These are phyloP conservation scores for Martes martes DNA, from an alignment of 2,113 vertebrate species.

Conservation along the genomic window DNA sequence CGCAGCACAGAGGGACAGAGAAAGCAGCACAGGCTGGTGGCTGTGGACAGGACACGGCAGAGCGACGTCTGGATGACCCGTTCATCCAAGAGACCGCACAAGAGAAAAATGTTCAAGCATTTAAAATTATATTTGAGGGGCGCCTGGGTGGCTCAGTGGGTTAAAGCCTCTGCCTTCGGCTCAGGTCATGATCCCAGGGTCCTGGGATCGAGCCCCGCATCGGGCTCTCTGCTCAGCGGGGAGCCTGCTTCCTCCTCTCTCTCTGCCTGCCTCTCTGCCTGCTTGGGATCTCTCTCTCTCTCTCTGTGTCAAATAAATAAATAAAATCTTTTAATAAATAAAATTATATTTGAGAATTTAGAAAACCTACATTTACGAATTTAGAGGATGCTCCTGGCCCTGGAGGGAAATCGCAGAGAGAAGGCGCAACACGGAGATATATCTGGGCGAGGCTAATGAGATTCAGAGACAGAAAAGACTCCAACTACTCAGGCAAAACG, in stretches of 20 bases:
- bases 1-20: not conserved
- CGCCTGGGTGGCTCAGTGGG: too few relatives aligned
- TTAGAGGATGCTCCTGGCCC: not conserved
- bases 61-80: not conserved
- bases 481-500: not conserved
- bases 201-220: too few relatives aligned
- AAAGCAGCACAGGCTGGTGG: not conserved
- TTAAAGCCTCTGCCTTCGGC: too few relatives aligned
- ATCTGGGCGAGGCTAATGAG: not conserved
- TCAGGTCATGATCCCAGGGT: too few relatives aligned
- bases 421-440: not conserved
- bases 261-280: too few relatives aligned
- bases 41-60: not conserved
- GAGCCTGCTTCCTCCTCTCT: too few relatives aligned
- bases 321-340: not conserved
- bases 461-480: not conserved
- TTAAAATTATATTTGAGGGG: not conserved
- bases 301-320: too few relatives aligned
- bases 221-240: too few relatives aligned
- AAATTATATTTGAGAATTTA: not conserved
- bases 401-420: not conserved
- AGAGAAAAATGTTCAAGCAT: not conserved
- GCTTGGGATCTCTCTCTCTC: too few relatives aligned
- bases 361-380: not conserved
- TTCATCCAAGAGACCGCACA: not conserved